Evolutionary conservation across 1,140 invertebrate genomes (phyloP).

Genomic region (Drosophila sturtevanti): DNA sequence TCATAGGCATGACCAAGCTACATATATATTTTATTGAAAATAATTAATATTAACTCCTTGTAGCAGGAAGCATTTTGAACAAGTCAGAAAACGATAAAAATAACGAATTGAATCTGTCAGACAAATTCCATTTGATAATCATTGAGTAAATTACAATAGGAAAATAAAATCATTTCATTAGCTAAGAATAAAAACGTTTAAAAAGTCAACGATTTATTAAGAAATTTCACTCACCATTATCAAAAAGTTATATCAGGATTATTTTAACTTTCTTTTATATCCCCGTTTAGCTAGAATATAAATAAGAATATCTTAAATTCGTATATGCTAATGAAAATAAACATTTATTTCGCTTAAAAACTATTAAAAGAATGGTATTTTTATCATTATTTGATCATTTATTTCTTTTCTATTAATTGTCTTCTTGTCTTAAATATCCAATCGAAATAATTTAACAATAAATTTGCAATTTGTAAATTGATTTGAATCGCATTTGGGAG

Average conservation of each 20-base stretch:
- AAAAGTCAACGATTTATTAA: no score
- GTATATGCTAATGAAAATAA: neutral
- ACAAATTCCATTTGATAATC: neutral
- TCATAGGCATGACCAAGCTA: neutral
- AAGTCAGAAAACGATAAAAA: neutral
- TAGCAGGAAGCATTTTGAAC: neutral
- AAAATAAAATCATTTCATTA: no score
- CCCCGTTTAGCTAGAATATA: no score
- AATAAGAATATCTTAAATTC: no score
- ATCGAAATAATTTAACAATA: neutral
- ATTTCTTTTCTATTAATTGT: neutral
- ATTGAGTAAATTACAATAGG: no score
- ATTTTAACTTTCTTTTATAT: no score
- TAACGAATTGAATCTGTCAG: neutral
- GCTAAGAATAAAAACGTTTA: no score
- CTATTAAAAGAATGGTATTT: neutral
- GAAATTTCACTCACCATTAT: no score
- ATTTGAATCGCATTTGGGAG: neutral
- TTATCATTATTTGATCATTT: neutral
- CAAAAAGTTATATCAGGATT: no score
- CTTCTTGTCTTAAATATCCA: neutral
- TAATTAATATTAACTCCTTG: neutral
- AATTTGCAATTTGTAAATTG: constrained; percentile 36
- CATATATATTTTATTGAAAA: neutral
- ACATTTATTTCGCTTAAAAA: neutral